Percentiles rank a stretch among this genome's conserved stretches.
These are phyloP conservation scores for Eubasilissa splendida DNA, from an alignment of 2,888 invertebrate genomes.

Conservation along the genomic window DNA sequence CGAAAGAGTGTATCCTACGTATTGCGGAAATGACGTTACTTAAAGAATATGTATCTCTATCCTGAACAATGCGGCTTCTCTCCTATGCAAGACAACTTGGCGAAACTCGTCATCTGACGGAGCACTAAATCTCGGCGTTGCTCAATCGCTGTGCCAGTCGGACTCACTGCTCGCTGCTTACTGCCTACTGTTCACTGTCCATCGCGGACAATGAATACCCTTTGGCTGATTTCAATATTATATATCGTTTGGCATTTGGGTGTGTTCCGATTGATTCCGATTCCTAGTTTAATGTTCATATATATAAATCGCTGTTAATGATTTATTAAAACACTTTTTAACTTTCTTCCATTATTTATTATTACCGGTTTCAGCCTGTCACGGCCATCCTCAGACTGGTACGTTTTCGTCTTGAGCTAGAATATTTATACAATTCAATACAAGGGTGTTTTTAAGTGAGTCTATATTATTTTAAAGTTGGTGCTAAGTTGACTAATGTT, in stretches of 20 bases:
- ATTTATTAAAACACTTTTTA: not conserved
- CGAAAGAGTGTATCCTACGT: too few relatives aligned
- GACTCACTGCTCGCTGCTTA: not conserved
- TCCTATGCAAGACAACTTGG: not conserved
- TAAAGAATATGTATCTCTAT: too few relatives aligned
- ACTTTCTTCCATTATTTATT: too few relatives aligned
- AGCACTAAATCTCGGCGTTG: constrained; percentile 11
- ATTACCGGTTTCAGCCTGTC: too few relatives aligned
- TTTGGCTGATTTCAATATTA: not conserved
- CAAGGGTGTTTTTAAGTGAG: too few relatives aligned
- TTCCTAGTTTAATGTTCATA: not conserved
- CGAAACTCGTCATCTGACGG: not conserved
- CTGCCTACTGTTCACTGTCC: not conserved
- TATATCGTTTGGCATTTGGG: constrained; percentile 10
- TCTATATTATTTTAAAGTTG: too few relatives aligned
- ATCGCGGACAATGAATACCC: constrained; percentile 15
- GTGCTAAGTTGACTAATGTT: too few relatives aligned
- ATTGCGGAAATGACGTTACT: too few relatives aligned
- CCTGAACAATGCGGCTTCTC: too few relatives aligned
- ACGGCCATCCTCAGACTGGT: too few relatives aligned
- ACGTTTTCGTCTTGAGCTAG: too few relatives aligned
- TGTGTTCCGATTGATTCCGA: constrained; percentile 11
- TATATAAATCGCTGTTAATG: not conserved
- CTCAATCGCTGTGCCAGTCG: constrained; percentile 14
- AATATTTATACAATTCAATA: too few relatives aligned